Evolutionary conservation across 64 coral and sea anemone species (phyloP).

Genomic region (Stylophora pistillata): DNA sequence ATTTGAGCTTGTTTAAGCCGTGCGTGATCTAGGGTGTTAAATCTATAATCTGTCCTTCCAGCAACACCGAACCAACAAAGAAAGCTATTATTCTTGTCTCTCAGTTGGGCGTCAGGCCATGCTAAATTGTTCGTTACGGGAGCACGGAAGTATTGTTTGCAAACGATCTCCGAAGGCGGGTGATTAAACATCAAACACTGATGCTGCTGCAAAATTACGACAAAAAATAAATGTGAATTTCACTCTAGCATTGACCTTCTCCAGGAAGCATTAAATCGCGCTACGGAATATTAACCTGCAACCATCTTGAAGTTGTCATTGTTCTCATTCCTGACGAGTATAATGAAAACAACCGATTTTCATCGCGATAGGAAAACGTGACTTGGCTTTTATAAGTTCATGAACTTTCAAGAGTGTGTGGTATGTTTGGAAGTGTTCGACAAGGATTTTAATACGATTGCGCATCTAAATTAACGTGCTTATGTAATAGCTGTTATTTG

Average conservation of each 20-base stretch:
- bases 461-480: slow-evolving; percentile 21
- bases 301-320: not conserved
- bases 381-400: slow-evolving; percentile 18
- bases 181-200: not conserved
- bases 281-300: not conserved
- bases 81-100: not conserved
- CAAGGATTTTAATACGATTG: slow-evolving; percentile 28
- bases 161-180: not conserved
- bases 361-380: slow-evolving; percentile 30
- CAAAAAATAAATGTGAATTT: not conserved
- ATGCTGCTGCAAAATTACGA: not conserved
- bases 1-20: slow-evolving; percentile 12
- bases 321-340: not conserved
- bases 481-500: slow-evolving; percentile 10
- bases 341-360: slow-evolving; percentile 26
- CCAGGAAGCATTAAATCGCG: not conserved
- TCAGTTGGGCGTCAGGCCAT: slow-evolving; percentile 18
- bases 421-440: slow-evolving; percentile 37
- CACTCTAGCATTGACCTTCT: slow-evolving; percentile 5
- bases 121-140: slow-evolving; percentile 19
- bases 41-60: not conserved
- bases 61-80: not conserved
- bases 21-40: slow-evolving; percentile 4
- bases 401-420: slow-evolving; percentile 45
- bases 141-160: slow-evolving; percentile 18